Evolutionary conservation across 2,888 invertebrate genomes (phyloP).

Genomic region (Apoda limacodes): DNA sequence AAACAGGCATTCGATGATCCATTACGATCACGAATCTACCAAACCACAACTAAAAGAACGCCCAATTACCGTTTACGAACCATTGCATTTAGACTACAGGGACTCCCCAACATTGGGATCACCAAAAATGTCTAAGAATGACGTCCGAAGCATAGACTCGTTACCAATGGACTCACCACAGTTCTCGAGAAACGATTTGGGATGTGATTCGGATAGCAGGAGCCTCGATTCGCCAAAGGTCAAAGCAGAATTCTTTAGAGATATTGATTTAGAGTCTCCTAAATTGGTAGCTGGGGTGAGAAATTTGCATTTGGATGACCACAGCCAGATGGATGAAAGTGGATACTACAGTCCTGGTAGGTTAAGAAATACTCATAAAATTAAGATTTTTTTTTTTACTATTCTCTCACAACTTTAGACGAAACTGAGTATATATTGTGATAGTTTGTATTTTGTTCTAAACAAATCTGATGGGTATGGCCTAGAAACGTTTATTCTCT

Average conservation of each 20-base stretch:
- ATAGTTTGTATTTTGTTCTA: no score
- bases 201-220: constrained; percentile 52
- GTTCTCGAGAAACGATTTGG: constrained; percentile 47
- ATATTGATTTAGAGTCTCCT: constrained; percentile 49
- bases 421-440: no score
- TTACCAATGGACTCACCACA: constrained; percentile 57
- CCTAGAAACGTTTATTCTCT: no score
- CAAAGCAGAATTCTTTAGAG: constrained; percentile 51
- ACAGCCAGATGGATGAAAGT: constrained; percentile 62
- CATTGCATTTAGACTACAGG: constrained; percentile 53
- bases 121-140: constrained; percentile 53
- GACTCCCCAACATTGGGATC: constrained; percentile 54
- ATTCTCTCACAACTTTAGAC: no score
- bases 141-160: constrained; percentile 53
- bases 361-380: constrained; percentile 5
- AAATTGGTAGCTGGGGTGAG: constrained; percentile 51
- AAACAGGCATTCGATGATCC: constrained; percentile 65
- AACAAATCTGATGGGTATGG: no score
- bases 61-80: constrained; percentile 57
- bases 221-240: constrained; percentile 57
- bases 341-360: constrained; percentile 62
- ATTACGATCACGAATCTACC: constrained; percentile 53
- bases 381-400: background rate
- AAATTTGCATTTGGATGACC: constrained; percentile 55
- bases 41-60: constrained; percentile 55